phyloP scores from a whole-genome alignment of 2,797 vertebrate species.

The Malurus splendens region DNA sequence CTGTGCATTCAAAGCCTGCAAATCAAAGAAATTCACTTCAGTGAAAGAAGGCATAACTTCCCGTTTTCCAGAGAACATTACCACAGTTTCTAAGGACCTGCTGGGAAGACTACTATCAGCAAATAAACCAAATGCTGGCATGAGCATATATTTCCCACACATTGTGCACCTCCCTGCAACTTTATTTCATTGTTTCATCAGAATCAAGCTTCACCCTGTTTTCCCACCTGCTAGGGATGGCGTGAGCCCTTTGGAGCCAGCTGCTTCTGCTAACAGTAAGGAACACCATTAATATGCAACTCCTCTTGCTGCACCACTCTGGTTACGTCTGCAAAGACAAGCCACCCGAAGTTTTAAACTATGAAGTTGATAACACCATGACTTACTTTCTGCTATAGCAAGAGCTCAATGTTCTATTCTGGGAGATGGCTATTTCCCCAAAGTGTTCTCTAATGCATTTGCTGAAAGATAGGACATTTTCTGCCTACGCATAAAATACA shows the following conservation, averaged over 20 bases:
- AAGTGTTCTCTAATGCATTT: slow-evolving; percentile 28
- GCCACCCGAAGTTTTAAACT: neutral
- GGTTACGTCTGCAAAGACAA: neutral
- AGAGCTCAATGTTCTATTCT: slow-evolving; percentile 26
- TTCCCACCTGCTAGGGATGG: neutral
- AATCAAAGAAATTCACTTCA: neutral
- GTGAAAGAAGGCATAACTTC: neutral
- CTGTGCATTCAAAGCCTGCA: neutral
- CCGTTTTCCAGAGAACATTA: neutral
- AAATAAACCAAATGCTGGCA: neutral
- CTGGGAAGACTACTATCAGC: neutral
- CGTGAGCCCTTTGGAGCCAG: neutral
- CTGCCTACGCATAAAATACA: slow-evolving; percentile 5
- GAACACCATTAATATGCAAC: neutral
- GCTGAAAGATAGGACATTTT: slow-evolving; percentile 12
- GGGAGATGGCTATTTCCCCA: slow-evolving; percentile 1
- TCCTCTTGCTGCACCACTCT: neutral
- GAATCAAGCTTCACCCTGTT: neutral
- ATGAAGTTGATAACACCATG: neutral
- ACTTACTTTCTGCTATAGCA: neutral
- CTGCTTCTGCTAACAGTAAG: neutral
- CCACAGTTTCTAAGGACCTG: neutral
- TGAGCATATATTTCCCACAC: rapidly evolving
- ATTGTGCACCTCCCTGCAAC: neutral
- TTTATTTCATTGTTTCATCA: neutral